Base-by-base conservation (phyloP, 2,113 vertebrate species). In the Sinosuthora webbiana region DNA sequence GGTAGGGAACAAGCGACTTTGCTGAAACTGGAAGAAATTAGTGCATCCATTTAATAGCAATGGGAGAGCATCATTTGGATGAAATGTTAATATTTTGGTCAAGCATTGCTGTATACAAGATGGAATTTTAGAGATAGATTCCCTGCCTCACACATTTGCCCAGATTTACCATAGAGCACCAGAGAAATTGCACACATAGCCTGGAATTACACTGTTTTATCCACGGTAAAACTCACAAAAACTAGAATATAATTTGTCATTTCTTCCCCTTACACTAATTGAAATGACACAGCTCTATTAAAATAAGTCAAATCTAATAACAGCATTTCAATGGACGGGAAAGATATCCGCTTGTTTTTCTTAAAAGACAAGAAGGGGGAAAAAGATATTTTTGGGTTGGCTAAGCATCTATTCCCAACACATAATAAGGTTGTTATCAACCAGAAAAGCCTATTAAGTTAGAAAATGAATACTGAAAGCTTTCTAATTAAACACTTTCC, bases 351-450 rank as follows among this genome's bases (percentile, higher is more conserved):
- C 90, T 96, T 95, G 89, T 87, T 96, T 93, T 93, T 84, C 93
- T 81, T 93, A 90, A 74, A 89, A 94, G 76, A 95, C 47, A 87
- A 90, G 90, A 70, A 92, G 13, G 35, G 30, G 27, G 8, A 2
- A 74, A 89, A 85, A 79, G 73, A 84, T 89, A 71, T 91, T 92
- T 97, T 97, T 6, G 86, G 68, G 89, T 87, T 94, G 89, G 83
- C 52, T 97, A 97, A 94, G 87, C 91, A 97, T 97, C 97, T 96
- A 94, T 96, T 97, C 90, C 91, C 65, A 86, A 95, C 74, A 83
- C 78, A 96, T 96, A 98, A 98, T 98, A 98, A 94, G 92, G 90
- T 60, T 95, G 95, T 96, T 98, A 98, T 97, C 96, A 98, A 94
- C 87, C 74, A 97, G 82, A 87, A 96, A 97, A 97, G 90, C 89